Base-by-base conservation (phyloP, 2,888 invertebrate genomes). In the Saturnia pavonia region DNA sequence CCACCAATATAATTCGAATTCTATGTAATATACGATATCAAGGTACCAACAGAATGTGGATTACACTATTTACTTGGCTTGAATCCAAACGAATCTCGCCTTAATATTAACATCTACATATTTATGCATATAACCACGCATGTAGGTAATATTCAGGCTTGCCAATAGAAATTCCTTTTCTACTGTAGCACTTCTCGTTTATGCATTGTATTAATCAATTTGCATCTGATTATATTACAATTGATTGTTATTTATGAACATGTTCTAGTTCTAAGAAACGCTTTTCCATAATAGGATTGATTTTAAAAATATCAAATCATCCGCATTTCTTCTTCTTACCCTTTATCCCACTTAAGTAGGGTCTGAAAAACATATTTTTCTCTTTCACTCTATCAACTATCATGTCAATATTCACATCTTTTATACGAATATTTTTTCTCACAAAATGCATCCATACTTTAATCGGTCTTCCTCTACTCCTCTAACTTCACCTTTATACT, bases 61-160 rank as follows among this genome's bases (percentile, higher is more conserved):
- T 75, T 72, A 75, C 72, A 70, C 68, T 77, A 74, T 79, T 83
- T 77, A 77, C 72, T 80, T 82, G 81, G 81, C 81, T 75, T 48
- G 75, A 67, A 71, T 82, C 87, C 83, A 83, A 85, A 77, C 74
- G 76, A 80, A 78, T 74, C 74, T 76, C 74, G 69, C 72, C 40
- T 57, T 74, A 72, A 11, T 22, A n/a, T 76, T 54, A 77, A 73
- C 75, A 78, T 78, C 74, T 51, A 67, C 71, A 68, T 80, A 81
- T 84, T 78, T 81, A 78, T 80, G 76, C 73, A 73, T 71, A 54
- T 54, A 73, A 75, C 71, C 73, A 76, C 77, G 76, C 77, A 73
- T 74, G 72, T 76, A 72, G 72, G 71, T 74, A 74, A 68, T 68
- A 71, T 69, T 72, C 70, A 72, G 63, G 71, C 71, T 71, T 71